Evolutionary conservation across 2,797 vertebrate genomes (phyloP).

Genomic region (Enoplosus armatus): DNA sequence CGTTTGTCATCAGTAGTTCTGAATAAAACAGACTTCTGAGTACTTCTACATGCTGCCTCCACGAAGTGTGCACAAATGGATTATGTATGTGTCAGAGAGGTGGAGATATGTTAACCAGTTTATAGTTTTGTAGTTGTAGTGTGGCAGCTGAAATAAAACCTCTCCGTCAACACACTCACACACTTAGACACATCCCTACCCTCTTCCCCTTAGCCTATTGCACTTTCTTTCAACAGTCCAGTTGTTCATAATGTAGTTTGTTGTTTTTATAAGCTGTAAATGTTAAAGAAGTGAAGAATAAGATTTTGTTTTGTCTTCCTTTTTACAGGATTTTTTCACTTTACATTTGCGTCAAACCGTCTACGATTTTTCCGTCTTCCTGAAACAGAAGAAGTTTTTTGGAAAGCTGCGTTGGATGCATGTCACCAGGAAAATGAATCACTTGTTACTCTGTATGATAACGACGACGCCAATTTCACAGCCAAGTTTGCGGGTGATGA

Average conservation of each 20-base stretch:
- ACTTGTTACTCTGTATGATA: constrained; percentile 54
- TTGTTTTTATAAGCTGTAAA: rapidly evolving
- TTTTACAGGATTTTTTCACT: constrained; percentile 45
- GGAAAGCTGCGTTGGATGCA: rapidly evolving
- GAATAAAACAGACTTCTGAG: not conserved
- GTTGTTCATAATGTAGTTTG: not conserved
- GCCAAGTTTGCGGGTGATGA: rapidly evolving
- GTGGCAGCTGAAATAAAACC: no score
- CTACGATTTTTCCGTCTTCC: rapidly evolving
- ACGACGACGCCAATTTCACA: not conserved
- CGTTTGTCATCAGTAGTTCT: not conserved
- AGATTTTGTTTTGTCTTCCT: not conserved
- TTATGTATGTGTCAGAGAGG: not conserved
- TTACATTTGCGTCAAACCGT: constrained; percentile 16
- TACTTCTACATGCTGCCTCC: not conserved
- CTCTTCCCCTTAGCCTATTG: not conserved
- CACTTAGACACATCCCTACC: no score
- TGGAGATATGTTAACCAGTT: not conserved
- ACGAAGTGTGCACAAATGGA: not conserved
- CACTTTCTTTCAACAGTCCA: not conserved
- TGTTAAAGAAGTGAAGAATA: not conserved
- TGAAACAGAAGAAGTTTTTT: rapidly evolving
- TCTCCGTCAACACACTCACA: no score
- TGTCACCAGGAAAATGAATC: rapidly evolving
- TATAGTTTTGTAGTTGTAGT: not conserved